phyloP scores from a whole-genome alignment of 2,113 vertebrate genomes.

The Poeciliopsis prolifica region DNA sequence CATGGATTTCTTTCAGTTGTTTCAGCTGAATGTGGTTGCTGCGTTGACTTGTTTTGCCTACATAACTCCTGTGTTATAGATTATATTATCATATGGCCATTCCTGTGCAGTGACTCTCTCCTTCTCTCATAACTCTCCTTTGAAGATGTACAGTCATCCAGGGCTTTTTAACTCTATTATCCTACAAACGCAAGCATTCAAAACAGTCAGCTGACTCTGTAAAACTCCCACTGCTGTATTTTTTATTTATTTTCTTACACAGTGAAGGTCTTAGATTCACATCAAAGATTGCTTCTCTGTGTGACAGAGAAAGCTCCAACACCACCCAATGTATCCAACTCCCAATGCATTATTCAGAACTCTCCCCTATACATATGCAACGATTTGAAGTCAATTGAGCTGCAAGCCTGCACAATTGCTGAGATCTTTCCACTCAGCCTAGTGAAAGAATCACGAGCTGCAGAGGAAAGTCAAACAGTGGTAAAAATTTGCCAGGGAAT shows the following conservation, averaged over 20 bases:
- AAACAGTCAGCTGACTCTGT: slow-evolving; percentile 33
- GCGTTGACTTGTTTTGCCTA: neutral
- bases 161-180: slow-evolving; percentile 39
- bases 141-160: neutral
- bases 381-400: slow-evolving; percentile 56
- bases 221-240: slow-evolving; percentile 39
- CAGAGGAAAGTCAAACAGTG: slow-evolving; percentile 27
- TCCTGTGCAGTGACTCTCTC: neutral
- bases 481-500: slow-evolving; percentile 20
- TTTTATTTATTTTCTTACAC: neutral
- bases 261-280: slow-evolving; percentile 55
- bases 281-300: slow-evolving; percentile 60
- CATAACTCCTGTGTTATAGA: neutral
- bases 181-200: slow-evolving; percentile 49
- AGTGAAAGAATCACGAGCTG: slow-evolving; percentile 34
- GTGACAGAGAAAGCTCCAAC: slow-evolving; percentile 40
- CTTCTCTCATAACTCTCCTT: neutral
- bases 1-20: neutral
- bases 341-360: slow-evolving; percentile 69
- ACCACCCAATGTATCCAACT: slow-evolving; percentile 39
- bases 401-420: slow-evolving; percentile 35
- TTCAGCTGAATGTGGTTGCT: neutral
- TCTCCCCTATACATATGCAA: slow-evolving; percentile 60
- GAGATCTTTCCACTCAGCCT: slow-evolving; percentile 43
- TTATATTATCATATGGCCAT: neutral